Evolutionary conservation across 2,797 vertebrate genomes (phyloP).

Genomic region (Gouania willdenowi): DNA sequence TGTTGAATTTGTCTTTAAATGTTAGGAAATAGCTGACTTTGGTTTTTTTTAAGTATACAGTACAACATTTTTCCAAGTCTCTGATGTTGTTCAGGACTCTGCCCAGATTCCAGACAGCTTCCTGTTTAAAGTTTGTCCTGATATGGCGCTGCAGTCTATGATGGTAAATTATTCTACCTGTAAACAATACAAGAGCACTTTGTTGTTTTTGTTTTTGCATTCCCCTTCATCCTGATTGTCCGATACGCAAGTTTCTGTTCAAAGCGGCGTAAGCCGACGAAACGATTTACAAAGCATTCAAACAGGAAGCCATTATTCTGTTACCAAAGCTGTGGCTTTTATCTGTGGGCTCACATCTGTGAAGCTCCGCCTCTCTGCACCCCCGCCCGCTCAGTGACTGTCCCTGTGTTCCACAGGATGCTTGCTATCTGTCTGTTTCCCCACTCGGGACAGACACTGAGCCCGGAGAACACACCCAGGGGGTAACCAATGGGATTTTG

Average conservation of each 20-base stretch:
- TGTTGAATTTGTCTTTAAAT: no score
- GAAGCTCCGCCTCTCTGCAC: constrained; percentile 37
- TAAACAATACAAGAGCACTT: constrained; percentile 50
- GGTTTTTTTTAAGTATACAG: no score
- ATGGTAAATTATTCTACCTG: constrained; percentile 44
- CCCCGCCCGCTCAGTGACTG: constrained; percentile 30
- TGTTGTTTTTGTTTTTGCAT: constrained; percentile 46
- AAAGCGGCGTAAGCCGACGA: constrained; percentile 53
- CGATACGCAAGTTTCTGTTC: constrained; percentile 58
- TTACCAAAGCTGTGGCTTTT: constrained; percentile 53
- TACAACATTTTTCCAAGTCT: no score
- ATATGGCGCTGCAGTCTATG: constrained; percentile 16
- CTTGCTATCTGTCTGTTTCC: constrained; percentile 53
- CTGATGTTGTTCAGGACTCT: constrained; percentile 7
- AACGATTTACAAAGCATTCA: constrained; percentile 53
- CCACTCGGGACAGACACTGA: constrained; percentile 32
- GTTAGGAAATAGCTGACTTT: no score
- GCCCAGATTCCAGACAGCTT: constrained; percentile 48
- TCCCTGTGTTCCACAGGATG: constrained; percentile 63
- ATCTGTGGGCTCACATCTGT: constrained; percentile 73
- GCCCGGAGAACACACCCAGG: constrained; percentile 48
- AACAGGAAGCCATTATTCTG: constrained; percentile 78
- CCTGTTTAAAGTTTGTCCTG: constrained; percentile 64
- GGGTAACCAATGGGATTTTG: constrained; percentile 47
- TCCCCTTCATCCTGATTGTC: constrained; percentile 28